Conservation (phyloP, 2,113 vertebrate species). For the Callipepla squamata region DNA sequence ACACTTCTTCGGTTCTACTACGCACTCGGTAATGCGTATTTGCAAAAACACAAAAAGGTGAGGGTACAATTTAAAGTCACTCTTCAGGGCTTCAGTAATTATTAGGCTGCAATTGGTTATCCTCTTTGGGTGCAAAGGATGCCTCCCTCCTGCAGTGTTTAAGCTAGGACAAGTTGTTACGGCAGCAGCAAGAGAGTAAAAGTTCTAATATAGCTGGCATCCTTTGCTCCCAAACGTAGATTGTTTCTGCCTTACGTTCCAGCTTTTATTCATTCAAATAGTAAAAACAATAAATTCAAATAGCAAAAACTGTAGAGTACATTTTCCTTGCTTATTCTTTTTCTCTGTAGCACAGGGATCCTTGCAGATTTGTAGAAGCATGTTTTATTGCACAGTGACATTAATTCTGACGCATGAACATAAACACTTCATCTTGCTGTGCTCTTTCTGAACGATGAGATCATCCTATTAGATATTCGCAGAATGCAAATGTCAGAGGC, state of each 20-base stretch:
- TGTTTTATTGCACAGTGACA: slow-evolving; percentile 46
- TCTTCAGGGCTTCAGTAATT: not conserved
- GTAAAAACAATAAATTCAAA: not conserved
- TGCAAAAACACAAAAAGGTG: not conserved
- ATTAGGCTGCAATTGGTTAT: not conserved
- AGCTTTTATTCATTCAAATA: not conserved
- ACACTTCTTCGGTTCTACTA: not conserved
- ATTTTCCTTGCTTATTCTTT: not conserved
- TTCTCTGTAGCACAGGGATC: not conserved
- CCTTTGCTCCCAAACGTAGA: not conserved
- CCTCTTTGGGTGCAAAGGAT: not conserved
- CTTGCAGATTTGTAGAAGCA: slow-evolving; percentile 34
- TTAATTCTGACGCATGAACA: slow-evolving; percentile 45
- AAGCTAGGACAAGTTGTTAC: slow-evolving; percentile 6
- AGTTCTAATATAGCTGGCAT: not conserved
- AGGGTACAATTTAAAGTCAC: not conserved
- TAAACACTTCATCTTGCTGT: slow-evolving; percentile 49
- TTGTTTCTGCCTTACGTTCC: not conserved
- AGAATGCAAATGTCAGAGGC: slow-evolving; percentile 65
- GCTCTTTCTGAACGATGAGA: slow-evolving; percentile 22
- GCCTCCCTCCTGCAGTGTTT: not conserved
- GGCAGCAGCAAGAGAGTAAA: not conserved
- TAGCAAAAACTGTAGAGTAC: not conserved
- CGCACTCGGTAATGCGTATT: not conserved
- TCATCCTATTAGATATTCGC: slow-evolving; percentile 47